Evolutionary conservation across 2,888 invertebrate genomes (phyloP).

Genomic region (Hirtodrosophila alboralis): DNA sequence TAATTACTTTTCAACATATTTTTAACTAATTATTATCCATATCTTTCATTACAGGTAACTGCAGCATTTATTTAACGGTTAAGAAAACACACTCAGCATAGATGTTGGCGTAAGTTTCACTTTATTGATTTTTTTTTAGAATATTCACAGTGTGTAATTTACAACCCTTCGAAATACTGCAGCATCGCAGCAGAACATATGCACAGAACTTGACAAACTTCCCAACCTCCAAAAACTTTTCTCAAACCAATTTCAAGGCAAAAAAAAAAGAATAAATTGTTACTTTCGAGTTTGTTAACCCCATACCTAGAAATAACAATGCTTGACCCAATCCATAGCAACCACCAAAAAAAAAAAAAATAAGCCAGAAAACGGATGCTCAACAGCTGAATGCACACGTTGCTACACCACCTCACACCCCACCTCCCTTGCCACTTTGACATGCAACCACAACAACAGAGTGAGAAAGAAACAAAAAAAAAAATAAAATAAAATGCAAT

Average conservation of each 20-base stretch:
- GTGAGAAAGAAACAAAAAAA: conserved; percentile 15
- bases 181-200: conserved; percentile 45
- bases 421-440: conserved; percentile 39
- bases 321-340: conserved; percentile 36
- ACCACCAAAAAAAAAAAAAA: too few species aligned
- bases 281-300: conserved; percentile 58
- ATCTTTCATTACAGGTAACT: conserved; percentile 63
- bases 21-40: conserved; percentile 3
- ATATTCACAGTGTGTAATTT: conserved; percentile 2
- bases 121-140: conserved; percentile 50
- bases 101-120: conserved; percentile 35
- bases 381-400: conserved; percentile 59
- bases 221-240: too few species aligned
- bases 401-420: not conserved
- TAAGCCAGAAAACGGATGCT: conserved; percentile 44
- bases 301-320: conserved; percentile 28
- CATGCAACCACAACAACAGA: conserved; percentile 53
- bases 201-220: too few species aligned
- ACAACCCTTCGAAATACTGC: conserved; percentile 30
- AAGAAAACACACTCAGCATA: not conserved
- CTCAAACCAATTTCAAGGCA: too few species aligned
- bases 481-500: conserved; percentile 41
- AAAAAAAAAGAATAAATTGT: too few species aligned
- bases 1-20: too few species aligned
- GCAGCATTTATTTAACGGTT: conserved; percentile 13